These are phyloP conservation scores for Apistogramma diplotaenia DNA, from an alignment of 2,113 vertebrate species.

Conservation along the genomic window DNA sequence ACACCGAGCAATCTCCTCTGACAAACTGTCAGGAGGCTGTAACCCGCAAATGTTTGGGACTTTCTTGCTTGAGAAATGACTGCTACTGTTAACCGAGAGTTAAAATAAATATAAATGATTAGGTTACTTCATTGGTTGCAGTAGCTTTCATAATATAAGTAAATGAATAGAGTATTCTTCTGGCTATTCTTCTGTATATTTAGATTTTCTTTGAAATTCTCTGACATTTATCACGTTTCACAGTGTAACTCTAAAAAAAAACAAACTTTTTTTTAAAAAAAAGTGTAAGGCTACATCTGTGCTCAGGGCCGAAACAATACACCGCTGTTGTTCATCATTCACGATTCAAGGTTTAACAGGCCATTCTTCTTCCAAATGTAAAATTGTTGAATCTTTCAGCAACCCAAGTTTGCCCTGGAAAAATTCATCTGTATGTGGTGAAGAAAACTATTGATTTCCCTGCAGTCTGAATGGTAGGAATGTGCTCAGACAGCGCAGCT, in stretches of 20 bases:
- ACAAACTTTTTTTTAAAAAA: background rate
- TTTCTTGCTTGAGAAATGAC: background rate
- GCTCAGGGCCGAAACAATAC: background rate
- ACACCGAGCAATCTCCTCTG: slow-evolving; percentile 9
- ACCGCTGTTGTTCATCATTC: slow-evolving; percentile 25
- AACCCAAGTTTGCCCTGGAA: slow-evolving; percentile 33
- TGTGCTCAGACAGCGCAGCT: slow-evolving; percentile 40
- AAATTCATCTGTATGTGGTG: slow-evolving; percentile 66
- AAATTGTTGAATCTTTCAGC: slow-evolving; percentile 53
- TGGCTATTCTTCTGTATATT: background rate
- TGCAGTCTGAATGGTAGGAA: slow-evolving; percentile 61
- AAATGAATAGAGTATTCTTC: background rate
- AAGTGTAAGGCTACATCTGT: background rate
- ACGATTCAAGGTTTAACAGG: slow-evolving; percentile 46
- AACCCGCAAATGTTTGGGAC: background rate
- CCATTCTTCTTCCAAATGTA: slow-evolving; percentile 45
- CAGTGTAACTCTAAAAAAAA: background rate
- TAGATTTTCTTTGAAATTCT: background rate
- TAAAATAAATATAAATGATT: background rate
- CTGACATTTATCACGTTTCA: background rate
- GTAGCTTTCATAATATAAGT: background rate
- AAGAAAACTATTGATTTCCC: slow-evolving; percentile 72
- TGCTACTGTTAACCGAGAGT: background rate
- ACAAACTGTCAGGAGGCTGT: background rate
- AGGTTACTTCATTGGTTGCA: background rate